A percentile compares a stretch with the other conserved stretches of the same genome.
These are phyloP conservation scores for Sterna hirundo DNA, from an alignment of 2,113 vertebrate species.

Conservation along the genomic window DNA sequence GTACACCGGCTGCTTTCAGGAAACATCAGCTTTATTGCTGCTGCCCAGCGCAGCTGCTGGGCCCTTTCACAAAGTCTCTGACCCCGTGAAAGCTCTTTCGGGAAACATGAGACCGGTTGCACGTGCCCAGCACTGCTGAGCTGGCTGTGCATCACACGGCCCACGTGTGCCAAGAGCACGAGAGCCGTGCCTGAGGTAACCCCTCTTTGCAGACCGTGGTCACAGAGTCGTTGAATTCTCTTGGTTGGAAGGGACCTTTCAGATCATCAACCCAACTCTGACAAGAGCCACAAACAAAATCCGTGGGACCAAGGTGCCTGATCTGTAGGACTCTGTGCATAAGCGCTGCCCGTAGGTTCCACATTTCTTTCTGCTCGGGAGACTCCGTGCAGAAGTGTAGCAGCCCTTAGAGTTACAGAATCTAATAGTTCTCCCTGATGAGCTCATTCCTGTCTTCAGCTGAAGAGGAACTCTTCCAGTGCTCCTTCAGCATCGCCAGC, in stretches of 20 bases:
- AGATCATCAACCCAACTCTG: no score
- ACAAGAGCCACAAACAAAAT: no score
- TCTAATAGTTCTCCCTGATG: background rate
- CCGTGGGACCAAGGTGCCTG: background rate
- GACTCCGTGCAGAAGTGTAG: background rate
- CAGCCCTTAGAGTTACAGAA: background rate
- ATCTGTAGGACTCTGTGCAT: no score
- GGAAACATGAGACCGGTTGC: background rate
- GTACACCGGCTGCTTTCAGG: background rate
- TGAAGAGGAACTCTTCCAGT: background rate
- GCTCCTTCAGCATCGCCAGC: background rate
- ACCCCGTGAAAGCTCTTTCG: background rate
- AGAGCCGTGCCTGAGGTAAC: background rate
- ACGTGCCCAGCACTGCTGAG: background rate
- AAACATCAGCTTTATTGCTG: background rate
- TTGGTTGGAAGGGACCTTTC: no score
- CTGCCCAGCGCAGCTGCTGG: no score
- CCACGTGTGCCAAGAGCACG: fast-evolving
- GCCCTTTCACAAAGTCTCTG: background rate
- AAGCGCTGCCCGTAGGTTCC: background rate
- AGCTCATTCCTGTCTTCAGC: background rate
- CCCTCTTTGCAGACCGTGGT: background rate
- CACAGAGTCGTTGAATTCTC: no score
- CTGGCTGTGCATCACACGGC: background rate
- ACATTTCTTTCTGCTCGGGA: background rate